Percentiles rank a stretch among this genome's conserved stretches.
Evolutionary conservation across 1,140 invertebrate species (phyloP).

Genomic region (Trichonephila clavata): DNA sequence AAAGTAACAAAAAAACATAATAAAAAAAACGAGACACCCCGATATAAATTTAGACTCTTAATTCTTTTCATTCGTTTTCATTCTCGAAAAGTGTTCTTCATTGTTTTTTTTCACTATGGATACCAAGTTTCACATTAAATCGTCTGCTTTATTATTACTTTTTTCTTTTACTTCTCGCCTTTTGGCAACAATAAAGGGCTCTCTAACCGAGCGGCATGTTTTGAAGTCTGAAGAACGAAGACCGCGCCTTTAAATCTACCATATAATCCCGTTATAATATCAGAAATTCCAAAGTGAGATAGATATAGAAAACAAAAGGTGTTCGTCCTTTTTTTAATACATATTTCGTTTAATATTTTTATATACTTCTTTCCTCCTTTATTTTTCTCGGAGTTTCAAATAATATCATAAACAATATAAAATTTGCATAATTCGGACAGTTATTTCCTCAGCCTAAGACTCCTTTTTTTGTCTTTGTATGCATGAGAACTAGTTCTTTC

Average conservation of each 20-base stretch:
- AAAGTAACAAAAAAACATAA: neutral
- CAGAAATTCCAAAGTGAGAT: neutral
- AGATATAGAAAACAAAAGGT: conserved; percentile 4
- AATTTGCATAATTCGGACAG: conserved; percentile 20
- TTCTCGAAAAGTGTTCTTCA: neutral
- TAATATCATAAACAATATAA: conserved; percentile 1
- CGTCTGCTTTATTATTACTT: neutral
- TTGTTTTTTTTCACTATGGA: neutral
- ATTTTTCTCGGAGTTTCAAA: neutral
- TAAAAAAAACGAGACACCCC: neutral
- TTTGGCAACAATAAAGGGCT: conserved; percentile 1
- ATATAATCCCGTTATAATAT: conserved; percentile 6
- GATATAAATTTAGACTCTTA: neutral
- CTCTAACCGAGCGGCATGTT: conserved; percentile 12
- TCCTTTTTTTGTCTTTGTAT: conserved; percentile 19
- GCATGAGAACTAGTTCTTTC: neutral
- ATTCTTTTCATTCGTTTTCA: neutral
- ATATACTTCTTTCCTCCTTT: neutral
- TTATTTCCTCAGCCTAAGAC: neutral
- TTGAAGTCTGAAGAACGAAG: neutral
- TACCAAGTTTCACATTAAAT: conserved; percentile 8
- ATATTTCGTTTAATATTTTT: too few species aligned
- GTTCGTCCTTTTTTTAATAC: neutral
- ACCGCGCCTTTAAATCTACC: neutral
- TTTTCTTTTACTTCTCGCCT: neutral